Conservation (phyloP, 2,113 vertebrate species). For the Cyprinodon variegatus region DNA sequence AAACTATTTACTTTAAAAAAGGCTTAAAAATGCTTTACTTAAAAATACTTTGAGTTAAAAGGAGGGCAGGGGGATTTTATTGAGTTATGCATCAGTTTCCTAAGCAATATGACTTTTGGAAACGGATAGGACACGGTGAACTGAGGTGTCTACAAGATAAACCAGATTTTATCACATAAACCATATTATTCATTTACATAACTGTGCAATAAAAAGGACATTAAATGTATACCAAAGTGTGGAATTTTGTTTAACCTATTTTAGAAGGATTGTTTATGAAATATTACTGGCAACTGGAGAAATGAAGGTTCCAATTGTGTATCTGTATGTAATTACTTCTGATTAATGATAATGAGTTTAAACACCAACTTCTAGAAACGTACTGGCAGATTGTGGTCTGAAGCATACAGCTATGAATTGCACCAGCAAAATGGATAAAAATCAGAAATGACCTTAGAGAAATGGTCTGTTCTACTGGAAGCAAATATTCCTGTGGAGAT, state of each 20-base stretch:
- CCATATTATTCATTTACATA: conserved; percentile 41
- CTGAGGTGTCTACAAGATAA: conserved; percentile 2
- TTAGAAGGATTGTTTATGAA: not conserved
- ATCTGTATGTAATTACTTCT: too few relatives aligned
- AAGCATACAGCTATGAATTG: too few relatives aligned
- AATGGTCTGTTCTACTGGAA: too few relatives aligned
- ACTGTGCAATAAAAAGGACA: conserved; percentile 59
- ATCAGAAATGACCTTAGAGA: too few relatives aligned
- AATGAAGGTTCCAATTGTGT: too few relatives aligned
- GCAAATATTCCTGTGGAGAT: too few relatives aligned
- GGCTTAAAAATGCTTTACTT: conserved; percentile 39
- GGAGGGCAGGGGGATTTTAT: conserved; percentile 1
- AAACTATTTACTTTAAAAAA: conserved; percentile 42
- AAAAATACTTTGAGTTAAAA: not conserved
- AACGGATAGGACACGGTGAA: not conserved
- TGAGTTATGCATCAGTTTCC: not conserved
- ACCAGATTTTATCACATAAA: conserved; percentile 21
- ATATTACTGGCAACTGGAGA: not conserved
- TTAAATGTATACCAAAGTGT: conserved; percentile 9
- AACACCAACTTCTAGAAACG: too few relatives aligned
- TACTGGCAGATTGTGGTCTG: too few relatives aligned
- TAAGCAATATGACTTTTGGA: conserved; percentile 1
- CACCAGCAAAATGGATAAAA: too few relatives aligned
- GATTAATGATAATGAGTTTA: too few relatives aligned
- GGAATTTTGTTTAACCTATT: not conserved